These are phyloP conservation scores for Anguilla rostrata DNA, from an alignment of 2,113 vertebrate species.

Conservation along the genomic window DNA sequence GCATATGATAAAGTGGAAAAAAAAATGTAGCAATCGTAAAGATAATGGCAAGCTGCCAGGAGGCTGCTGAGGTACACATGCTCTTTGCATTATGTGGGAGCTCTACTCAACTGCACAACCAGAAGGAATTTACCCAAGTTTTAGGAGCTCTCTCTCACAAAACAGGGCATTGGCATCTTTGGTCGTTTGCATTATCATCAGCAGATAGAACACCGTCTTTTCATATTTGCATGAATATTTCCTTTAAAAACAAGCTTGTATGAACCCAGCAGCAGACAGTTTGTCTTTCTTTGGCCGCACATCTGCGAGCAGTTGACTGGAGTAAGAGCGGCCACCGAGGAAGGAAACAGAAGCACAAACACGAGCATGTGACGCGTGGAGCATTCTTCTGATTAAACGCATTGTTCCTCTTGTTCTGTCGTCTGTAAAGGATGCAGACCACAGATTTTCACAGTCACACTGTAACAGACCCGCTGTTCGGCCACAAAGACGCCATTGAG, in stretches of 20 bases:
- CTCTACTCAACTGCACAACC: too few species aligned
- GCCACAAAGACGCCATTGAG: background rate
- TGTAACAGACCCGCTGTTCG: background rate
- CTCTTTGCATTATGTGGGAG: too few species aligned
- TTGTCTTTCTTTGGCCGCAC: background rate
- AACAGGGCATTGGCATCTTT: too few species aligned
- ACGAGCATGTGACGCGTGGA: background rate
- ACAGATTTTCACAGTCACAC: background rate
- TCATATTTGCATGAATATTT: too few species aligned
- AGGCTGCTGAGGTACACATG: too few species aligned
- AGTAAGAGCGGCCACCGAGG: background rate
- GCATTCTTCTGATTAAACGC: background rate
- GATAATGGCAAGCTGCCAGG: too few species aligned
- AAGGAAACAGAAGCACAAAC: background rate
- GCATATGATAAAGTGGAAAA: too few species aligned
- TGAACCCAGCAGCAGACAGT: background rate
- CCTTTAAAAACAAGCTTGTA: background rate
- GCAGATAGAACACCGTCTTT: too few species aligned
- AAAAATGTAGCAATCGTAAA: too few species aligned
- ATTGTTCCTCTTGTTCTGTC: background rate
- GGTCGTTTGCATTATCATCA: too few species aligned
- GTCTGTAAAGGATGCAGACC: background rate
- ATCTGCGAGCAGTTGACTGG: background rate
- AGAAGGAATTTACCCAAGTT: too few species aligned
- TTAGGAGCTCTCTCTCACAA: too few species aligned